A percentile compares a stretch with the other conserved stretches of the same genome.
phyloP scores from a whole-genome alignment of 2,888 invertebrate genomes.

The Druceiella hillmani region DNA sequence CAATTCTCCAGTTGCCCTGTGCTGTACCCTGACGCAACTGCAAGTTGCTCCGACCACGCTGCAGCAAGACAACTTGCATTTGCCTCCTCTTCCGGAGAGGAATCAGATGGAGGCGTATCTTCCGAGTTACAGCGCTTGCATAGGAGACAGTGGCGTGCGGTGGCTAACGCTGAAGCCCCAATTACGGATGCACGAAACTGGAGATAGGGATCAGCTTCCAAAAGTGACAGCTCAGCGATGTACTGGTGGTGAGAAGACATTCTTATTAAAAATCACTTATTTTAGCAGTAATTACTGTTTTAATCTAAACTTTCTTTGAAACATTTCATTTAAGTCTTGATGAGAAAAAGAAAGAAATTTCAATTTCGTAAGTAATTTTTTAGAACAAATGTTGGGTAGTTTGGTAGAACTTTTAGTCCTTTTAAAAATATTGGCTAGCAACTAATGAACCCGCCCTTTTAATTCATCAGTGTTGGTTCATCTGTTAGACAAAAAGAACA shows the following conservation, averaged over 20 bases:
- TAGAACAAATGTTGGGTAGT: no score
- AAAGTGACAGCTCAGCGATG: conserved; percentile 74
- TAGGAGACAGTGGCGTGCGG: conserved; percentile 68
- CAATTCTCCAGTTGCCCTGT: conserved; percentile 67
- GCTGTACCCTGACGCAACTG: conserved; percentile 64
- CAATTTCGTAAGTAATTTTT: no score
- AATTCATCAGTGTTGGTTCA: no score
- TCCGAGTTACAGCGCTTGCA: conserved; percentile 33
- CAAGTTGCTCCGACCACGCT: conserved; percentile 65
- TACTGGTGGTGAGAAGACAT: conserved; percentile 61
- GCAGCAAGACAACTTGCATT: conserved; percentile 28
- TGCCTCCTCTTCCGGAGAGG: conserved; percentile 32
- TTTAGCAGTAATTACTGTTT: neutral
- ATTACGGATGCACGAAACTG: conserved; percentile 76
- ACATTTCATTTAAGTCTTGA: no score
- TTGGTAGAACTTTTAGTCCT: no score
- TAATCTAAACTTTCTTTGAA: no score
- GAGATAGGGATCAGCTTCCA: conserved; percentile 84
- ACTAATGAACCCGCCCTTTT: no score
- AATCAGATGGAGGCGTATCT: conserved; percentile 2
- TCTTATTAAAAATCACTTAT: neutral
- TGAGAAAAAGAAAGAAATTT: no score
- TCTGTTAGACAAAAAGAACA: no score
- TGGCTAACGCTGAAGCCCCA: conserved; percentile 74
- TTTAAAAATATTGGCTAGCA: no score